These are phyloP conservation scores for Phalacrocorax brasilianus DNA, from an alignment of 2,113 vertebrate species.

Conservation along the genomic window DNA sequence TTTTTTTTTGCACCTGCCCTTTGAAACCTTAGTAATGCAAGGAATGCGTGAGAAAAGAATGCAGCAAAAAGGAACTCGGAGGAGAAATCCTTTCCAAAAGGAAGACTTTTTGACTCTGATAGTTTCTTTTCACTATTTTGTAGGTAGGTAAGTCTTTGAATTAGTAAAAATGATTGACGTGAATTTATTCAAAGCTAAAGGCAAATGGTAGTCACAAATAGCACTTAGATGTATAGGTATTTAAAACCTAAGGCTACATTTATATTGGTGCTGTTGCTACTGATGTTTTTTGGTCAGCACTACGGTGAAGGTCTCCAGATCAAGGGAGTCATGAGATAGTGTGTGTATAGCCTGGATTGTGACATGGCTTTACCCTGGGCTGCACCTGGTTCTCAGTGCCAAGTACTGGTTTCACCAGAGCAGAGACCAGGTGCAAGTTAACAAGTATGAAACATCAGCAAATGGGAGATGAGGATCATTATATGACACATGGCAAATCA, in stretches of 20 bases:
- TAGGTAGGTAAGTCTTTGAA: constrained; percentile 47
- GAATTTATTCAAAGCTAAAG: constrained; percentile 55
- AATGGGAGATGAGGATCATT: neutral
- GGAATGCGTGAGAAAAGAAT: constrained; percentile 29
- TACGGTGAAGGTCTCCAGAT: neutral
- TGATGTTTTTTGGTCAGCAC: neutral
- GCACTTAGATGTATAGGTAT: neutral
- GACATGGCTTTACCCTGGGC: neutral
- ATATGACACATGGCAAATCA: neutral
- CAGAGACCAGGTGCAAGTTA: neutral
- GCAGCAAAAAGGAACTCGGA: constrained; percentile 1
- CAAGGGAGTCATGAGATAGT: neutral
- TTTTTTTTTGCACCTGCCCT: neutral
- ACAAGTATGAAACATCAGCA: neutral
- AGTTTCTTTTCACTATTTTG: neutral
- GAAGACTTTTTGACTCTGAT: neutral
- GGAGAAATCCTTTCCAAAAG: neutral
- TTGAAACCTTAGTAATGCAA: neutral
- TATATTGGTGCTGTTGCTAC: neutral
- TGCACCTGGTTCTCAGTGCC: neutral
- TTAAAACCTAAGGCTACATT: neutral
- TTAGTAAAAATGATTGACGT: constrained; percentile 60
- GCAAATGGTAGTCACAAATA: constrained; percentile 6
- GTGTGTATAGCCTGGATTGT: neutral
- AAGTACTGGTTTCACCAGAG: neutral